These are phyloP conservation scores for Archaeoteleia sp. DNA, from an alignment of 2,888 invertebrate species.

Conservation along the genomic window DNA sequence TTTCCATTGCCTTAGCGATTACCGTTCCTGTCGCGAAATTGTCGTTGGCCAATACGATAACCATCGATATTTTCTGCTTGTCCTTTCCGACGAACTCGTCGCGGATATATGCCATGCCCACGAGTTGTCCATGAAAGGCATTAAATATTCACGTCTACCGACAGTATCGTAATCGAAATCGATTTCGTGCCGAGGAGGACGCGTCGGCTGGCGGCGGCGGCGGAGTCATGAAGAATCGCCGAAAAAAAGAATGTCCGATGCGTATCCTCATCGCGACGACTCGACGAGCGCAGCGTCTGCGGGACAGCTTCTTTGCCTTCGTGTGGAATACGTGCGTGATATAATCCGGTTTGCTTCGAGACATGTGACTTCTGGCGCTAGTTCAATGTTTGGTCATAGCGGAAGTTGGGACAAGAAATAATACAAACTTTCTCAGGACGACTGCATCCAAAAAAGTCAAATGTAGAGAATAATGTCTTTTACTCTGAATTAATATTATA, in stretches of 20 bases:
- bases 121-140: constrained; percentile 19
- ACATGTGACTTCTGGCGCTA: constrained; percentile 49
- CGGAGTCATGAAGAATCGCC: constrained; percentile 7
- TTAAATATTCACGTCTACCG: constrained; percentile 34
- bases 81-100: constrained; percentile 7
- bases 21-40: constrained; percentile 3
- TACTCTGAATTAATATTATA: no score
- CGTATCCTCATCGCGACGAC: neutral
- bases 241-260: constrained; percentile 6
- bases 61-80: constrained; percentile 19
- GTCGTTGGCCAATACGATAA: constrained; percentile 8
- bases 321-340: neutral
- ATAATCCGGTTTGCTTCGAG: constrained; percentile 61
- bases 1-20: constrained; percentile 1
- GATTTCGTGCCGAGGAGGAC: constrained; percentile 24
- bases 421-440: constrained; percentile 53
- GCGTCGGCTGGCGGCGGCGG: constrained; percentile 14
- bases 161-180: constrained; percentile 33
- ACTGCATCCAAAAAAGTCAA: no score
- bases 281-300: constrained; percentile 2
- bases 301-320: constrained; percentile 8
- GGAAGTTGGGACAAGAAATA: constrained; percentile 33
- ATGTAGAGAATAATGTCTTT: no score
- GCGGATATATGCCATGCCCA: constrained; percentile 9
- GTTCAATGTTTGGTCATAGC: no score